Evolutionary conservation across 2,113 vertebrate species (phyloP).

Genomic region (Xiphophorus maculatus): DNA sequence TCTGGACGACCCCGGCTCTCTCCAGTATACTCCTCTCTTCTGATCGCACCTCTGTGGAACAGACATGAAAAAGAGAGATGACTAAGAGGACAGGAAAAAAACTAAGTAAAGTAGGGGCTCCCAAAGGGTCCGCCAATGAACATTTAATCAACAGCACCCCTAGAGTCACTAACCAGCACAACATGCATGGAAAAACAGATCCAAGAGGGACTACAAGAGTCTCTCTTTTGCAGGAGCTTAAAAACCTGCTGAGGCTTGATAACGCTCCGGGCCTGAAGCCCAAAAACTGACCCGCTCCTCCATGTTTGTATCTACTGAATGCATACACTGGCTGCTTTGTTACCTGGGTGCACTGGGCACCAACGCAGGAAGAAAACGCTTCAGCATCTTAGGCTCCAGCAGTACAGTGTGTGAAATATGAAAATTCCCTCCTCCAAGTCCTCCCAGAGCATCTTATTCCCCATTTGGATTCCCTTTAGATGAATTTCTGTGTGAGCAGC

Average conservation of each 20-base stretch:
- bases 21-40: constrained; percentile 80
- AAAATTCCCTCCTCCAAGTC: constrained; percentile 28
- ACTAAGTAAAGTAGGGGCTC: constrained; percentile 6
- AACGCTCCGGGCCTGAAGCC: constrained; percentile 45
- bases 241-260: constrained; percentile 57
- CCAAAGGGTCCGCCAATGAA: constrained; percentile 20
- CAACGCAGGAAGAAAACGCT: constrained; percentile 36
- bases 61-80: constrained; percentile 28
- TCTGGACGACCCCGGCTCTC: constrained; percentile 79
- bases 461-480: constrained; percentile 18
- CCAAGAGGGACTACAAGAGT: constrained; percentile 33
- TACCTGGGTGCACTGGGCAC: constrained; percentile 17
- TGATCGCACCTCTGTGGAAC: constrained; percentile 74
- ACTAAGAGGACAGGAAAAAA: constrained; percentile 31
- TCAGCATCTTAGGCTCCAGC: constrained; percentile 25
- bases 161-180: constrained; percentile 39
- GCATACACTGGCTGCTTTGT: constrained; percentile 35
- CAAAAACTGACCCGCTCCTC: constrained; percentile 29
- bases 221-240: constrained; percentile 39
- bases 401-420: constrained; percentile 30
- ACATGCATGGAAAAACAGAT: constrained; percentile 42
- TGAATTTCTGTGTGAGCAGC: constrained; percentile 25
- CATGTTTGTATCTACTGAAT: constrained; percentile 38
- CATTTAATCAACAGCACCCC: constrained; percentile 34
- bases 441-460: constrained; percentile 19